Evolutionary conservation across 2,888 invertebrate species (phyloP).

Genomic region (Brachypterus glaber): DNA sequence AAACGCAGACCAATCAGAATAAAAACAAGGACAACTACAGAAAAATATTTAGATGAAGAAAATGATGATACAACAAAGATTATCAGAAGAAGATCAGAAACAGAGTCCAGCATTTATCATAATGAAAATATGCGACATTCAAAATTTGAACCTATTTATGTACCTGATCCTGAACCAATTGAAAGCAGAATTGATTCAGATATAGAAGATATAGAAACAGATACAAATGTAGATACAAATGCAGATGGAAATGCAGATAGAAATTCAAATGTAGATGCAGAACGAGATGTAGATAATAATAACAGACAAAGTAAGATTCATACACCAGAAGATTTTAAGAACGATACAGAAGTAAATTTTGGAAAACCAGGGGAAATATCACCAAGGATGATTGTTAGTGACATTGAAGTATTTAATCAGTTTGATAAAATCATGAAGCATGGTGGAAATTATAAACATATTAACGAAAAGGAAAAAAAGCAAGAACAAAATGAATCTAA

Average conservation of each 20-base stretch:
- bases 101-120: conserved; percentile 5
- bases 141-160: conserved; percentile 2
- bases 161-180: conserved; percentile 7
- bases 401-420: conserved; percentile 23
- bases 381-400: too few species aligned
- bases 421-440: conserved; percentile 24
- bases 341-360: conserved; percentile 2
- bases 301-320: background rate
- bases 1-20: conserved; percentile 27
- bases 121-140: too few species aligned
- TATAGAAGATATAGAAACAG: too few species aligned
- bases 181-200: conserved; percentile 5
- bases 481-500: background rate
- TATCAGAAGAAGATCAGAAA: conserved; percentile 20
- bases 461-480: background rate
- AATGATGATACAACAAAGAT: conserved; percentile 20
- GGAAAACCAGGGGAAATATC: conserved; percentile 1
- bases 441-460: conserved; percentile 25
- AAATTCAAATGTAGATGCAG: conserved; percentile 9
- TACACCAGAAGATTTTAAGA: conserved; percentile 3
- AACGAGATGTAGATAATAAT: background rate
- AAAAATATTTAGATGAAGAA: conserved; percentile 18
- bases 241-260: conserved; percentile 9
- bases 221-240: conserved; percentile 8
- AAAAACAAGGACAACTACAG: conserved; percentile 20